These are phyloP conservation scores for Carcinoscorpius rotundicauda DNA, from an alignment of 1,140 invertebrate species.

Conservation along the genomic window DNA sequence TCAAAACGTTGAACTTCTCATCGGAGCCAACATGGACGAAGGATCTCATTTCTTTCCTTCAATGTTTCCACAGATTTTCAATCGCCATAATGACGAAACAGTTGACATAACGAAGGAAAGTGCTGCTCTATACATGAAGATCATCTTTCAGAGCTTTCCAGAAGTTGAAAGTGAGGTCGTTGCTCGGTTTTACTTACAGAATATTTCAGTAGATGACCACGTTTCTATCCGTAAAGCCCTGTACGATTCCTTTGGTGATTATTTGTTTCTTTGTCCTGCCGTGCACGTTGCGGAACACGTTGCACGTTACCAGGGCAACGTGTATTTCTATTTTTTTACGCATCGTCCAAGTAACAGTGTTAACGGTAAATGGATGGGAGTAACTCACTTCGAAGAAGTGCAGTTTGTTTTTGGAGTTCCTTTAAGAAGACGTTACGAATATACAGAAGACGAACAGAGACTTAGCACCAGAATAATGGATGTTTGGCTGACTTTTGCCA, in stretches of 20 bases:
- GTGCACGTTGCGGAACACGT: not conserved
- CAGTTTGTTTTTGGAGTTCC: constrained; percentile 22
- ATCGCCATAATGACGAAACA: too few relatives aligned
- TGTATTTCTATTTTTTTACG: constrained; percentile 21
- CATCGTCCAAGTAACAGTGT: constrained; percentile 13
- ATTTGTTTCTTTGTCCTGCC: constrained; percentile 6
- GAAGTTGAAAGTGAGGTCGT: constrained; percentile 1
- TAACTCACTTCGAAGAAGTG: constrained; percentile 19
- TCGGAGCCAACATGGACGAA: constrained; percentile 7
- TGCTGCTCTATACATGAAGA: too few relatives aligned
- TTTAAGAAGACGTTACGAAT: constrained; percentile 6
- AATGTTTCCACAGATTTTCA: too few relatives aligned
- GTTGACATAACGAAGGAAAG: too few relatives aligned
- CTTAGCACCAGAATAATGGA: constrained; percentile 15
- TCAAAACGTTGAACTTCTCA: constrained; percentile 8
- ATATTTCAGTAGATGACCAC: not conserved
- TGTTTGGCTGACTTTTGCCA: constrained; percentile 17
- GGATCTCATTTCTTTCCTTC: constrained; percentile 3
- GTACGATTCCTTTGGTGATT: constrained; percentile 16
- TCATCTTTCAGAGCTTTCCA: constrained; percentile 1
- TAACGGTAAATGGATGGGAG: constrained; percentile 18
- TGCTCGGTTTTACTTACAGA: not conserved
- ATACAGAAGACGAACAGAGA: constrained; percentile 5
- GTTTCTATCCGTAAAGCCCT: constrained; percentile 6
- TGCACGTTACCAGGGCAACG: not conserved